Conservation (phyloP, 2,797 vertebrate genomes). For the Threskiornis aethiopicus region DNA sequence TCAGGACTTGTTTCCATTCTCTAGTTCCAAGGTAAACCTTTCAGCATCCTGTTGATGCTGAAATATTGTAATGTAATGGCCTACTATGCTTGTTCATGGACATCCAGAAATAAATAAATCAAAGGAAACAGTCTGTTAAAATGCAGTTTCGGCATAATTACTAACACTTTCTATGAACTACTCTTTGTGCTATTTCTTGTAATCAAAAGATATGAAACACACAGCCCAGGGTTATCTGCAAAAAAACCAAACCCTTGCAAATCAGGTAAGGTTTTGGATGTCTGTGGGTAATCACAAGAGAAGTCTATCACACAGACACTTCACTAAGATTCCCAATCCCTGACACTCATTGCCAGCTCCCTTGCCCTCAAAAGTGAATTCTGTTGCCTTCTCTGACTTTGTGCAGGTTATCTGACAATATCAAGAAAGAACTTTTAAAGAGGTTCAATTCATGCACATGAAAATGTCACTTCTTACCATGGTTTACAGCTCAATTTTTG, state of each 20-base stretch:
- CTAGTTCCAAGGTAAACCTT: not conserved
- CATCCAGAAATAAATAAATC: slow-evolving; percentile 9
- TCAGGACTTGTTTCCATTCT: not conserved
- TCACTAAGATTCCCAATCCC: not conserved
- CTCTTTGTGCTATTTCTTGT: not conserved
- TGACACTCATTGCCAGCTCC: not conserved
- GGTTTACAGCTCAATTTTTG: not conserved
- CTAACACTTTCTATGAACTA: not conserved
- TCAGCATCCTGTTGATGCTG: not conserved
- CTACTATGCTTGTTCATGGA: not conserved
- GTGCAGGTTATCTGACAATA: not conserved
- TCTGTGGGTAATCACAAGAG: not conserved
- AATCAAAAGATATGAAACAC: not conserved
- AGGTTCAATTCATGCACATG: not conserved
- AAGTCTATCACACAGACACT: not conserved
- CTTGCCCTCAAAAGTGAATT: fast-evolving
- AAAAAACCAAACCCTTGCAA: not conserved
- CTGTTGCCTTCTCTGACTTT: not conserved
- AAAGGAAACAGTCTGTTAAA: not conserved
- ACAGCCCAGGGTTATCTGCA: not conserved
- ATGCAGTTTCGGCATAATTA: slow-evolving; percentile 6
- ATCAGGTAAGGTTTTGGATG: not conserved
- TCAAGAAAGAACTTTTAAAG: not conserved
- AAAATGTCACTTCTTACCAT: not conserved
- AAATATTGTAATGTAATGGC: not conserved